Evolutionary conservation across 2,888 invertebrate genomes (phyloP), one percentile per base, ranked within the genome.

Genomic region (Bimastos eiseni): DNA sequence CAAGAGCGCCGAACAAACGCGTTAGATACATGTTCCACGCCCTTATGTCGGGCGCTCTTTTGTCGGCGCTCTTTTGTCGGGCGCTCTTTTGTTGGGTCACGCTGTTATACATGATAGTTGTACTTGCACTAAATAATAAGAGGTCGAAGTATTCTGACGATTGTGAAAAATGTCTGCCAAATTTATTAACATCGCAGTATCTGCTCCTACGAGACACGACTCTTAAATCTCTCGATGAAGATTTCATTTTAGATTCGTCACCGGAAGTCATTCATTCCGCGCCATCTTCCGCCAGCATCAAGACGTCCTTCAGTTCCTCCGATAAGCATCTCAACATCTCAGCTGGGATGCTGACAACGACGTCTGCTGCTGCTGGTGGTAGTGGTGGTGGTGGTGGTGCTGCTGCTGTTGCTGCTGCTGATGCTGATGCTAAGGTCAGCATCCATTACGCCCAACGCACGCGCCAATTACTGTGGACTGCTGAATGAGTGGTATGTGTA

Each of bases 161-260:
- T 70, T 70, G 70, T n/a, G 70, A 11, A 13, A 70, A 70, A 30
- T 24, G 49, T 3, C 24, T 24, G 1, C 24, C 49, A 49, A 49
- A 49, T 2, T 30, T 6, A 19, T 4, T 30, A 1, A 30, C 70
- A 70, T n/a, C 30, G 1, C 70, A 13, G 70, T 70, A n/a, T 70
- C 70, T 70, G 70, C 70, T 70, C 13, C 70, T 70, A 70, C n/a
- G 70, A 70, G 70, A 70, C 70, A 70, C 70, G 2, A 70, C 30
- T n/a, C 70, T 70, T 70, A 70, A 70, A 70, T 70, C 70, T 70
- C 30, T 70, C 70, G 70, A 70, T 13, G 70, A 70, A 70, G 70
- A 70, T 70, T 70, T 70, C 70, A 70, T 70, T 70, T 70, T 70
- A 70, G 70, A 70, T 70, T 70, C 70, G 70, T 70, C 70, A 70